Evolutionary conservation across 2,888 invertebrate species (phyloP), one percentile per base, ranked within the genome.

Genomic region (Watsonalla cultraria): DNA sequence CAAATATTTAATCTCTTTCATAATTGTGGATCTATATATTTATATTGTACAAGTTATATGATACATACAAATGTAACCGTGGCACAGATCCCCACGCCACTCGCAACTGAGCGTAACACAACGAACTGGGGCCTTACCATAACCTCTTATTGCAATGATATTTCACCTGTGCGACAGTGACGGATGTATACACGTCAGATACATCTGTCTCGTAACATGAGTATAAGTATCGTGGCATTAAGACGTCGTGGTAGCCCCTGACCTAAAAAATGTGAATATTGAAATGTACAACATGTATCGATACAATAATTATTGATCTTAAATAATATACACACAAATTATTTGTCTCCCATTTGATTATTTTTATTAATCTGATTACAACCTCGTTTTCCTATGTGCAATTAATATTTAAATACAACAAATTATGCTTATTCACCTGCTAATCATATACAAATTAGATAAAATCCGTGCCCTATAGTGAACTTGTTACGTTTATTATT

Each of bases 1-100:
- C 91, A 91, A 91, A 91, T 91, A 91, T 91, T 91, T 91, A 91
- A 90, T 91, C 90, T 90, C 86, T 91, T 90, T 91, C 84, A 90
- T 91, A 91, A 91, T 91, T 87, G 91, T 91, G 91, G 89, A 90
- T 91, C 91, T 91, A 90, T 91, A 90, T 91, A 89, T 90, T 88
- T 87, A 89, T 90, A 90, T 90, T 87, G 90, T 90, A 90, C 90
- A 90, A 87, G 86, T 89, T 84, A 86, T 88, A 89, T 89, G 82
- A 85, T 89, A 89, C 89, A 90, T 78, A 86, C 82, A 83, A 80
- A 80, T 76, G 39, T 80, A 82, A 82, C 75, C 55, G 84, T 84
- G 88, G 82, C 83, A 72, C 74, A 74, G 73, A 76, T 73, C 70
- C 70, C 65, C 68, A 68, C 69, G 80, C 71, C 82, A 81, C 81